Base-by-base conservation (phyloP, 2,113 vertebrate species). In the Nycticebus coucang region DNA sequence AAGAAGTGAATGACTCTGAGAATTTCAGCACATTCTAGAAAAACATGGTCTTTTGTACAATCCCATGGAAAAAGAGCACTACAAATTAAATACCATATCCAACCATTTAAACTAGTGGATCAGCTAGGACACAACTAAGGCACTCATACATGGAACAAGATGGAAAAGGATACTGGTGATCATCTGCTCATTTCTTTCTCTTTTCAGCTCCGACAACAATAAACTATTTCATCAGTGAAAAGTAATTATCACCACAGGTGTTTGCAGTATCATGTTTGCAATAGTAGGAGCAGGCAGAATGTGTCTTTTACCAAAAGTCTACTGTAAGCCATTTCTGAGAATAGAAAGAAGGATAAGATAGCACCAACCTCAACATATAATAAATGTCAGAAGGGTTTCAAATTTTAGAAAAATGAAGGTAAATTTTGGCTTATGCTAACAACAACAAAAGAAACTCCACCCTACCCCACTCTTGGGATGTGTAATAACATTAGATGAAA, bases 371-470 rank as follows among this genome's bases (percentile, higher is more conserved):
- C 92, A 94, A 87, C 53, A 45, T 66, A 95, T 90, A 37, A 24
- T 64, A 87, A 96, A 86, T 88, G 69, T 15, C 96, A 95, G 87
- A 93, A 90, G 60, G 37, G 60, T 92, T 97, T 96, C 91, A 97
- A 95, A 96, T 92, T 72, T 95, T 92, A 3, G 30, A 88, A 92
- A 93, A 88, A 96, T 95, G 89, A 97, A 97, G 91, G 79, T 93
- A 82, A 90, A 26, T 78, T 94, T 83, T 93, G 93, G 85, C 68
- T 96, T 94, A 91, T 64, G 75, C 50, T 95, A 96, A 97, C 72
- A 94, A 95, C 71, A 94, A 95, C 57, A 97, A 96, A 96, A 96
- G 93, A 97, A 90, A 97, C 77, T 74, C 97, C 84, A 96, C 89
- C 92, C 80, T 78, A 92, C 80, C 93, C 92, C 94, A 96, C 90